Evolutionary conservation across 1,140 invertebrate genomes (phyloP).

Genomic region (Pseudobourletiella spinata): DNA sequence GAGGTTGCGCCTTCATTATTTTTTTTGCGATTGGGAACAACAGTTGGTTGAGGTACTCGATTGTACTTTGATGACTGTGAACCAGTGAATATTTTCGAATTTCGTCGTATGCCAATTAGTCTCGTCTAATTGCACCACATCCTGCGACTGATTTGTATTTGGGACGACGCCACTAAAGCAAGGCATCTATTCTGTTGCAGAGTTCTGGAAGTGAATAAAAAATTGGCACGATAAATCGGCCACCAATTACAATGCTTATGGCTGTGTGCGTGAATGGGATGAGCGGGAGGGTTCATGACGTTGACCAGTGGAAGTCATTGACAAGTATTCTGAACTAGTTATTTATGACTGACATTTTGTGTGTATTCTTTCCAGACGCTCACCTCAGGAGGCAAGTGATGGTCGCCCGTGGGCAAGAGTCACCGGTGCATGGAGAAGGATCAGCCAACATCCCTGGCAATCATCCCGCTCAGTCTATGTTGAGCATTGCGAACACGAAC

Average conservation of each 20-base stretch:
- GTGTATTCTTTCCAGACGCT: conserved; percentile 27
- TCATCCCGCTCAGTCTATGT: conserved; percentile 18
- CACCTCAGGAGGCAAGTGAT: conserved; percentile 35
- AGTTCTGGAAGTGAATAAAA: not conserved
- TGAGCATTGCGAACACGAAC: conserved; percentile 14
- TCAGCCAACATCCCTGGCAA: not conserved
- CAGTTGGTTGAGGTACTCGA: too few species aligned
- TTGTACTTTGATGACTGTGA: too few species aligned
- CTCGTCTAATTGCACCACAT: too few species aligned
- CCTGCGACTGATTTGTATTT: too few species aligned
- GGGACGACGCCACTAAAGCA: too few species aligned
- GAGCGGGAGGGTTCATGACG: not conserved
- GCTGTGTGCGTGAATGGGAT: not conserved
- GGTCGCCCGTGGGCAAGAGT: conserved; percentile 30
- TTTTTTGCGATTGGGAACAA: too few species aligned
- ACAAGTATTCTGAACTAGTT: not conserved
- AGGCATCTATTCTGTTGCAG: too few species aligned
- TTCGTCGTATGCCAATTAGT: too few species aligned
- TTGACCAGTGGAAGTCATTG: not conserved
- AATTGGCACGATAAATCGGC: not conserved
- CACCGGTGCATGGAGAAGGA: conserved; percentile 23
- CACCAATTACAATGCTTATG: not conserved
- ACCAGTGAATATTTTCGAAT: too few species aligned
- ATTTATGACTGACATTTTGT: conserved; percentile 7
- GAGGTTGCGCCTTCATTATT: too few species aligned